A percentile compares a stretch with the other conserved stretches of the same genome.
Evolutionary conservation across 2,113 vertebrate species (phyloP).

Genomic region (Callithrix jacchus): DNA sequence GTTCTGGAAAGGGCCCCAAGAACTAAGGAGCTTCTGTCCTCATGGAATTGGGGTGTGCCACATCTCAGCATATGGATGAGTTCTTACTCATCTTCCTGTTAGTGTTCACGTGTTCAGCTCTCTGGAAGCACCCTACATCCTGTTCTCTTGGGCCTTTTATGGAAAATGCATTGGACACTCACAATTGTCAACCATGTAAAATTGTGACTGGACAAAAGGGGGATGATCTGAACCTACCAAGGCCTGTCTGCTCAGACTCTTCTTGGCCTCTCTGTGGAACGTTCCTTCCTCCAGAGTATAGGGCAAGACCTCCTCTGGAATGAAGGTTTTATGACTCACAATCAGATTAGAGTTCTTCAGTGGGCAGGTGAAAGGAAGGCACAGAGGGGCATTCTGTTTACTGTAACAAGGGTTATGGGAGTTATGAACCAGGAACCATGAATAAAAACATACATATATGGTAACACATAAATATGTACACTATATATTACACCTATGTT

Average conservation of each 20-base stretch:
- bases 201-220: neutral
- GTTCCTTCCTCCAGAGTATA: neutral
- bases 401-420: neutral
- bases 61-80: neutral
- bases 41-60: neutral
- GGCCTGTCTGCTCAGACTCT: neutral
- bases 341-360: neutral
- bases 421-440: neutral
- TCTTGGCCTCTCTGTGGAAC: neutral
- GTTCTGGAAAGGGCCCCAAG: neutral
- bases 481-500: neutral
- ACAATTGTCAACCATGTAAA: neutral
- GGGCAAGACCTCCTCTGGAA: neutral
- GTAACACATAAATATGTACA: no score
- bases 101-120: neutral
- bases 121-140: neutral
- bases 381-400: neutral
- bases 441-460: no score
- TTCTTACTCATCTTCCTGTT: neutral
- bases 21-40: neutral
- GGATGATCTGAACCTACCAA: neutral
- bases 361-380: neutral
- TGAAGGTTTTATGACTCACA: neutral
- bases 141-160: neutral
- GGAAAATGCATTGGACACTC: neutral